These are phyloP conservation scores for Hemicrepidius hirtus DNA, from an alignment of 2,888 invertebrate genomes.

Conservation along the genomic window DNA sequence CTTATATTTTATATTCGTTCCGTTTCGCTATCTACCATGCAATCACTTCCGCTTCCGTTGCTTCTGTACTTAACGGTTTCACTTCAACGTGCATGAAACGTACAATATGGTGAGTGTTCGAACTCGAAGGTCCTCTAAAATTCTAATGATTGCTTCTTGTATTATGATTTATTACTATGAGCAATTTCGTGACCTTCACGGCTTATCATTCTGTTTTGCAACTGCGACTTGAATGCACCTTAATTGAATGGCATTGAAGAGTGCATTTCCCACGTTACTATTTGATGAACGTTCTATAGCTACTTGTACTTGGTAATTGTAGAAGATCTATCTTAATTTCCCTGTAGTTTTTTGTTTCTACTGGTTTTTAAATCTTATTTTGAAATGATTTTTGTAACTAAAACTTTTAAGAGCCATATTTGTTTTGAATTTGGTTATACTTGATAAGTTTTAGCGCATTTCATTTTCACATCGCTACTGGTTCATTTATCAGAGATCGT, in stretches of 20 bases:
- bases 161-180: constrained; percentile 32
- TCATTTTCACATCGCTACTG: too few relatives aligned
- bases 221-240: constrained; percentile 35
- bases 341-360: too few relatives aligned
- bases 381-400: too few relatives aligned
- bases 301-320: too few relatives aligned
- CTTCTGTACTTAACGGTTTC: constrained; percentile 5
- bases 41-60: constrained; percentile 13
- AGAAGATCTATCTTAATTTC: too few relatives aligned
- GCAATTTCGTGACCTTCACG: constrained; percentile 33
- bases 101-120: constrained; percentile 6
- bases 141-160: constrained; percentile 6
- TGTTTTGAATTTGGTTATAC: too few relatives aligned
- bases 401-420: too few relatives aligned
- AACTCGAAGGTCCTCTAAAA: constrained; percentile 15
- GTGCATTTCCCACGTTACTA: not conserved
- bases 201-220: constrained; percentile 33
- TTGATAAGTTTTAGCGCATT: too few relatives aligned
- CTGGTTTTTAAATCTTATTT: too few relatives aligned
- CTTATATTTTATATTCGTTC: constrained; percentile 9
- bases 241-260: constrained; percentile 18
- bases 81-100: not conserved
- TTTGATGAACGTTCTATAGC: not conserved
- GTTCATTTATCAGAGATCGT: too few relatives aligned
- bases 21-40: constrained; percentile 1